Percentiles rank a stretch among this genome's conserved stretches.
These are phyloP conservation scores for Bombus turneri DNA, from an alignment of 1,140 invertebrate species.

Conservation along the genomic window DNA sequence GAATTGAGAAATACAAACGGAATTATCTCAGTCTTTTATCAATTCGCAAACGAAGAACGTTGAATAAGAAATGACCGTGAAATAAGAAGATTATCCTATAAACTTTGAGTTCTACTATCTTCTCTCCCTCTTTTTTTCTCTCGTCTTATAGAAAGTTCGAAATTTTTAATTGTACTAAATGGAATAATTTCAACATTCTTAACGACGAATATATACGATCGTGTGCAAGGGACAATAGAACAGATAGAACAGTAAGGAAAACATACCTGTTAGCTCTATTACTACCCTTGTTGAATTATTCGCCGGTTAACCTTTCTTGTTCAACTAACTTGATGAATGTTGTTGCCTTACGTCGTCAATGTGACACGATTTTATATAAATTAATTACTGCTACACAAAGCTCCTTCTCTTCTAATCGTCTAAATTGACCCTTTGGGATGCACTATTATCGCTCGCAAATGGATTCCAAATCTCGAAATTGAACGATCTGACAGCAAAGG, in stretches of 20 bases:
- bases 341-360: background rate
- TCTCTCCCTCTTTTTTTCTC: background rate
- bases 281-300: background rate
- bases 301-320: background rate
- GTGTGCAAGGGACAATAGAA: too few species aligned
- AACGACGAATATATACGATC: background rate
- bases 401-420: background rate
- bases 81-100: background rate
- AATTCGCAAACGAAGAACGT: background rate
- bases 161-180: background rate
- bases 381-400: background rate
- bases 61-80: too few species aligned
- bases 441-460: background rate
- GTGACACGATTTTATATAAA: conserved; percentile 5
- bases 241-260: background rate
- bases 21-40: too few species aligned
- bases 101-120: background rate
- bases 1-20: background rate
- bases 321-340: background rate
- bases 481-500: conserved; percentile 27
- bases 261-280: background rate
- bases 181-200: background rate
- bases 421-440: too few species aligned
- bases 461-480: too few species aligned
- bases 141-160: background rate